These are phyloP conservation scores for Harlomillsia oculata DNA, from an alignment of 1,140 invertebrate species.

Conservation along the genomic window DNA sequence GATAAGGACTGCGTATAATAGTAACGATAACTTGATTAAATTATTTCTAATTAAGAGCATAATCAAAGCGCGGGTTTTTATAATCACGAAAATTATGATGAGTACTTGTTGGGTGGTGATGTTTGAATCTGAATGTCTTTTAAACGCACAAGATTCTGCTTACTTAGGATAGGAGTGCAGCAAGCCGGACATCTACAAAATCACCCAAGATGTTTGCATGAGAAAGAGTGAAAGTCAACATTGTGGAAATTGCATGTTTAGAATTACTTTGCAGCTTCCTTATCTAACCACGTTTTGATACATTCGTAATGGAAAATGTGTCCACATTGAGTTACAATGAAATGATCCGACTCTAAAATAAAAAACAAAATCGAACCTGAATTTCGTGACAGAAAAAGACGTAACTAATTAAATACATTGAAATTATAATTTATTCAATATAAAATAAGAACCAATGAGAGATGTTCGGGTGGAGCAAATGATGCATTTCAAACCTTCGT, in stretches of 20 bases:
- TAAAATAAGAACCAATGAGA: no score
- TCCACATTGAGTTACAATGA: constrained; percentile 19
- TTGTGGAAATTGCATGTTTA: no score
- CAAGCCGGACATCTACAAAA: constrained; percentile 5
- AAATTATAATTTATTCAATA: no score
- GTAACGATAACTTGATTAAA: neutral
- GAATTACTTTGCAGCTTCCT: no score
- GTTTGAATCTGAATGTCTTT: neutral
- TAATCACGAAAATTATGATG: neutral
- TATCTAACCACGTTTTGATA: constrained; percentile 9
- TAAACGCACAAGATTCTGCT: neutral
- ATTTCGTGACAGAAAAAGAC: no score
- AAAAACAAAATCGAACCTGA: no score
- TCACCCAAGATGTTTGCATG: neutral
- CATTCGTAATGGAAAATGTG: constrained; percentile 19
- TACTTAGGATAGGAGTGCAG: neutral
- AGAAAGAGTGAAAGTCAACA: neutral
- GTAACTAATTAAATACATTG: no score
- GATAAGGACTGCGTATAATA: neutral
- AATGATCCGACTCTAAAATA: no score
- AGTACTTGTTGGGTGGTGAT: neutral
- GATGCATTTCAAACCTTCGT: no score
- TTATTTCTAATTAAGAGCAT: neutral
- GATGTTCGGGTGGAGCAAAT: no score
- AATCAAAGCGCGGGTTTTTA: neutral